Conservation (phyloP, 2,113 vertebrate species). For the Hemiprocne comata region DNA sequence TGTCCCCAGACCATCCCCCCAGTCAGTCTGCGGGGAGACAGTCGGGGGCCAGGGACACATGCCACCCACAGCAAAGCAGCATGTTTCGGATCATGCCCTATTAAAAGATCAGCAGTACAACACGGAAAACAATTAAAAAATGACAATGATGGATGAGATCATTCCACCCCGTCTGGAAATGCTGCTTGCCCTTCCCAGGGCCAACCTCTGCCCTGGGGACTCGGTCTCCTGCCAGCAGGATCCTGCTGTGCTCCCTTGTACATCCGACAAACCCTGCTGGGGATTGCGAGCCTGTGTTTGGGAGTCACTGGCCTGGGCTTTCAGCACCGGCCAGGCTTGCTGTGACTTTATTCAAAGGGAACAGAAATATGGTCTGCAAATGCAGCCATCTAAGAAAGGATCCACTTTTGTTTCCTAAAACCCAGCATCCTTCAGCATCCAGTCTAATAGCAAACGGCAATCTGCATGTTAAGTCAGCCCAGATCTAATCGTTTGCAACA, state of each 20-base stretch:
- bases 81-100: background rate
- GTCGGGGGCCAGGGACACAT: background rate
- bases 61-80: conserved; percentile 7
- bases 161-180: background rate
- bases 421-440: background rate
- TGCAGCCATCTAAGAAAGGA: background rate
- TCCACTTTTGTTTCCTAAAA: conserved; percentile 44
- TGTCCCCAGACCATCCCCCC: background rate
- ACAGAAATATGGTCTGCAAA: background rate
- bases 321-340: background rate
- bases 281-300: background rate
- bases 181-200: background rate
- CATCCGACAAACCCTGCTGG: background rate
- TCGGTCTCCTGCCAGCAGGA: background rate
- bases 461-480: background rate
- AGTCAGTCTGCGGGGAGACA: background rate
- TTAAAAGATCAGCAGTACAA: background rate
- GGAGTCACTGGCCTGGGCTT: background rate
- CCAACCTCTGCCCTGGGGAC: background rate
- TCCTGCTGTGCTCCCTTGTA: background rate
- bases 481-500: background rate
- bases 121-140: background rate
- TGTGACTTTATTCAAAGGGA: background rate
- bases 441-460: background rate
- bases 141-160: background rate